Evolutionary conservation across 2,888 invertebrate species (phyloP).

Genomic region (Drosophila mulleri): DNA sequence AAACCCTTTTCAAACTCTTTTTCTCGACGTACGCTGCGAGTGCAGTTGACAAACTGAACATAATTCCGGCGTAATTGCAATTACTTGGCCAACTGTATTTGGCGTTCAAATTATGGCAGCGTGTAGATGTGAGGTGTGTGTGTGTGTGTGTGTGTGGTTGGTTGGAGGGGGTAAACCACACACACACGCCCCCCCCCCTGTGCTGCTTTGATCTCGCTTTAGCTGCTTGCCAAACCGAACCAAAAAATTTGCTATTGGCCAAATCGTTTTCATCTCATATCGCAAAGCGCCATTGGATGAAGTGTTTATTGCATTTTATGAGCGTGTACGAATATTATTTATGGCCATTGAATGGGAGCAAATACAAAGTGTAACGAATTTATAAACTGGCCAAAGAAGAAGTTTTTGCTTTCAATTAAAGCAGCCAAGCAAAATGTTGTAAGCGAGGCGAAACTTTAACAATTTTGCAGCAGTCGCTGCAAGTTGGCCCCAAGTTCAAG

Average conservation of each 20-base stretch:
- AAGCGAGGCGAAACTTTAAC: slow-evolving; percentile 45
- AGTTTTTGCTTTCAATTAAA: slow-evolving; percentile 59
- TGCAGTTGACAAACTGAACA: slow-evolving; percentile 52
- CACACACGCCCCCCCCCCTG: no score
- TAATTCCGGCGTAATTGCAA: slow-evolving; percentile 61
- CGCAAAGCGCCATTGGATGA: slow-evolving; percentile 54
- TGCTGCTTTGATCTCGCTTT: slow-evolving; percentile 3
- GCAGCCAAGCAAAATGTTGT: slow-evolving; percentile 53
- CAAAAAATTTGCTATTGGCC: slow-evolving; percentile 10
- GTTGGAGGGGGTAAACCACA: no score
- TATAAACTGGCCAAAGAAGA: slow-evolving; percentile 38
- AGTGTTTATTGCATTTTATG: slow-evolving; percentile 66
- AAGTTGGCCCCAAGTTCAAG: slow-evolving; percentile 36
- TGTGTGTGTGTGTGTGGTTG: neutral
- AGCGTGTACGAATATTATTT: slow-evolving; percentile 41
- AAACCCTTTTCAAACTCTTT: neutral
- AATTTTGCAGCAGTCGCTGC: slow-evolving; percentile 37
- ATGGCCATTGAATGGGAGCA: neutral
- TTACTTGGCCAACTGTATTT: slow-evolving; percentile 56
- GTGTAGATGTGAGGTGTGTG: neutral
- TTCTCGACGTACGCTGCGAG: neutral
- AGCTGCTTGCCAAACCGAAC: neutral
- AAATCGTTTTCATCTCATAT: slow-evolving; percentile 24
- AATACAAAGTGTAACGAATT: slow-evolving; percentile 35
- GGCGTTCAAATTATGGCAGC: slow-evolving; percentile 70